phyloP scores from a whole-genome alignment of 2,113 vertebrate genomes.

The Corydoras sp. region DNA sequence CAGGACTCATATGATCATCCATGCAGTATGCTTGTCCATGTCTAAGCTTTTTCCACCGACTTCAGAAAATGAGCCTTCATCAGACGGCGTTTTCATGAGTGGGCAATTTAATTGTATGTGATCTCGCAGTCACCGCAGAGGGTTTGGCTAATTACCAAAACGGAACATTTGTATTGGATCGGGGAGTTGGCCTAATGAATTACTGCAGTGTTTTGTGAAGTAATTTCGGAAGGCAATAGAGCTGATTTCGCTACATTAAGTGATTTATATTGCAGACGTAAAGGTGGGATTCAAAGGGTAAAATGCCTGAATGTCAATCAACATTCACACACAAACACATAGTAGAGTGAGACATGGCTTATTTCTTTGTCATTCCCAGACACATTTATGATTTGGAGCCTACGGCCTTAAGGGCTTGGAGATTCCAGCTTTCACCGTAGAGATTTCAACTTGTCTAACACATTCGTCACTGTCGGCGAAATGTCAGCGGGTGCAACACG shows the following conservation, averaged over 20 bases:
- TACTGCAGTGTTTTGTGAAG: neutral
- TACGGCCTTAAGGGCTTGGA: neutral
- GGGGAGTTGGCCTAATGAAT: conserved; percentile 28
- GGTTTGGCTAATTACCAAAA: conserved; percentile 24
- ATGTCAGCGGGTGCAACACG: conserved; percentile 15
- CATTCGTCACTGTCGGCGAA: conserved; percentile 11
- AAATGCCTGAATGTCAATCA: too few species aligned
- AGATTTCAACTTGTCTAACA: conserved; percentile 1
- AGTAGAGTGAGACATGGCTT: neutral
- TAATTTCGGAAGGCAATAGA: conserved; percentile 13
- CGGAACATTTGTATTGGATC: conserved; percentile 12
- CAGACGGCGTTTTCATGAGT: neutral
- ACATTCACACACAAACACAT: neutral
- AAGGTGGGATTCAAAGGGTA: too few species aligned
- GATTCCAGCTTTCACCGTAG: neutral
- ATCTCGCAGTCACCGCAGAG: conserved; percentile 20
- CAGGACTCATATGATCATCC: neutral
- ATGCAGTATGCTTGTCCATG: neutral
- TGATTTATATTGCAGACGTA: neutral
- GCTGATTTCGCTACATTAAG: conserved; percentile 13
- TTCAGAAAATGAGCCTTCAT: neutral
- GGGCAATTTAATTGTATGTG: conserved; percentile 20
- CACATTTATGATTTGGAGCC: conserved; percentile 5
- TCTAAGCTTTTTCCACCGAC: neutral
- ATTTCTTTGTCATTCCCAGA: neutral